These are phyloP conservation scores for Istiophorus platypterus DNA, from an alignment of 2,113 vertebrate species.

Conservation along the genomic window DNA sequence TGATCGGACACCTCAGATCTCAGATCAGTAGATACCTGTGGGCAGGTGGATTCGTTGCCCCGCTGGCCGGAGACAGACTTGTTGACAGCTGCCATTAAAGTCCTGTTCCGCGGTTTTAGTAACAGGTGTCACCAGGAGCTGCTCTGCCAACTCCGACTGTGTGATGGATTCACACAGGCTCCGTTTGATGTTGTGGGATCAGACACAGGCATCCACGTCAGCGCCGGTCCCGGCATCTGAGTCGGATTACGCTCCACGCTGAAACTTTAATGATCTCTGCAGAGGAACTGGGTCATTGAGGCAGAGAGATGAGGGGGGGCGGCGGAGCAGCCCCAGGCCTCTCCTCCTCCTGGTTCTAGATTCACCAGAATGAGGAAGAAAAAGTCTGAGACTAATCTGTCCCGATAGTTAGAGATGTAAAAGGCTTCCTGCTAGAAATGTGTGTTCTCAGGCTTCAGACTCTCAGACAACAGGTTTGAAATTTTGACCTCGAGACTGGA, in stretches of 20 bases:
- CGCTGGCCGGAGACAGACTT: too few species aligned
- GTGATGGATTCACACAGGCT: neutral
- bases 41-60: too few species aligned
- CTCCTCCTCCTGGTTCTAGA: too few species aligned
- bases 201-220: neutral
- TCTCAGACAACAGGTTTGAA: neutral
- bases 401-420: neutral
- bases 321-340: neutral
- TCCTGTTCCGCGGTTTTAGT: too few species aligned
- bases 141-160: neutral
- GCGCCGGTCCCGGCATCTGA: neutral
- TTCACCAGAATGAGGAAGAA: too few species aligned
- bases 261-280: conserved; percentile 16
- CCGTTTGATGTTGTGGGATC: neutral
- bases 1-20: neutral
- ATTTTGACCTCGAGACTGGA: too few species aligned
- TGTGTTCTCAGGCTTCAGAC: neutral
- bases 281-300: neutral
- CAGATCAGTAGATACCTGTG: neutral
- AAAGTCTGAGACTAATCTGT: neutral
- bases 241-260: conserved; percentile 9
- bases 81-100: too few species aligned
- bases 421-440: neutral
- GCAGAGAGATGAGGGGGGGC: neutral
- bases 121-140: neutral